Percentiles rank a stretch among this genome's conserved stretches.
These are phyloP conservation scores for Orthonyx spaldingii DNA, from an alignment of 2,113 vertebrate genomes.

Conservation along the genomic window DNA sequence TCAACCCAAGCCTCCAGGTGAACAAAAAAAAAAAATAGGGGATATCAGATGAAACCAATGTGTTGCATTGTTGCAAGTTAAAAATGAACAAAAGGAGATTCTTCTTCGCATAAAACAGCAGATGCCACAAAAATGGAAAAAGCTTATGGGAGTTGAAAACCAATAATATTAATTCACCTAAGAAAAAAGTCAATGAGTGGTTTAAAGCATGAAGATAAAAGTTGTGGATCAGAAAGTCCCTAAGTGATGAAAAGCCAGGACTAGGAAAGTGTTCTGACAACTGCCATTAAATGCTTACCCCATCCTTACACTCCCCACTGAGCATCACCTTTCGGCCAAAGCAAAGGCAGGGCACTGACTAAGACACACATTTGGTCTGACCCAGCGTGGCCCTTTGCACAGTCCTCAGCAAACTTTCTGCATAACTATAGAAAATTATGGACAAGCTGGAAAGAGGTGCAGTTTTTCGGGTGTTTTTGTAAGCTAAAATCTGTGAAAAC, in stretches of 20 bases:
- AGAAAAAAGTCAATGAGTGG: neutral
- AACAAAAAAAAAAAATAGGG: neutral
- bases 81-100: neutral
- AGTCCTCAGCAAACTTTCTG: neutral
- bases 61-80: neutral
- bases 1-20: neutral
- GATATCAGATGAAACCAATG: neutral
- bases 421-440: neutral
- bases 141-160: neutral
- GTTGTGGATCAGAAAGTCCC: neutral
- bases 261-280: neutral
- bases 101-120: neutral
- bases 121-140: neutral
- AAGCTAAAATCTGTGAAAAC: neutral
- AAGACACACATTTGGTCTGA: neutral
- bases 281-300: neutral
- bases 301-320: neutral
- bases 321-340: neutral
- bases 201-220: neutral
- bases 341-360: neutral
- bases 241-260: neutral
- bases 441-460: neutral
- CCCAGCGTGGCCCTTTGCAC: accelerated
- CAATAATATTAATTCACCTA: neutral
- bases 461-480: accelerated